These are phyloP conservation scores for Propithecus perrieri DNA, from an alignment of 2,797 vertebrate species.

Conservation along the genomic window DNA sequence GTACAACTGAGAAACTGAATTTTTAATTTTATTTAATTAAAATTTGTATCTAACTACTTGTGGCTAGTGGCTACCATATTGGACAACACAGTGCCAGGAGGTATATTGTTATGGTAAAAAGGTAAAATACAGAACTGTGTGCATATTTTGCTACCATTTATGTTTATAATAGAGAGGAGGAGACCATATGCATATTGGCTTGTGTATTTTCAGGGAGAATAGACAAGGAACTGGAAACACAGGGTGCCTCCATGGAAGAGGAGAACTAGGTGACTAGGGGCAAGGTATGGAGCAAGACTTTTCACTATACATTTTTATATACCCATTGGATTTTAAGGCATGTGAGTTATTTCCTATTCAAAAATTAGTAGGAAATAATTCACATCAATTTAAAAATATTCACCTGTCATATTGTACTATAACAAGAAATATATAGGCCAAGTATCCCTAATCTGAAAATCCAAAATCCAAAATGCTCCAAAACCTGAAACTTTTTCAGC, in stretches of 20 bases:
- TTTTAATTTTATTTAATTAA: constrained; percentile 27
- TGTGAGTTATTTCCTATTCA: neutral
- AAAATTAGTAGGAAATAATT: neutral
- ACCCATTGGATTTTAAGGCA: neutral
- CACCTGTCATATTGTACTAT: neutral
- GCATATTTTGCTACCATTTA: neutral
- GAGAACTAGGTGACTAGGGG: neutral
- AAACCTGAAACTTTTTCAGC: neutral
- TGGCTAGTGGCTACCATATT: neutral
- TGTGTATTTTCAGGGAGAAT: neutral
- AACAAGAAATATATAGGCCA: neutral
- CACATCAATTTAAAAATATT: neutral
- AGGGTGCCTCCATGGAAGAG: neutral
- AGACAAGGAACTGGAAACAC: neutral
- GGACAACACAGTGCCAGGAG: neutral
- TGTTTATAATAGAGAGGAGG: neutral
- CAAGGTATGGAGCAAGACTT: neutral
- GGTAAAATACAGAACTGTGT: neutral
- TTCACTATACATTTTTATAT: neutral
- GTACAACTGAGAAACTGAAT: neutral
- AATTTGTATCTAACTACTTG: neutral
- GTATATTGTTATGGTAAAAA: neutral
- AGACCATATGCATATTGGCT: neutral
- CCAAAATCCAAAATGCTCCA: neutral
- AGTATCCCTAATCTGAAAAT: neutral